Conservation (phyloP, 2,113 vertebrate species). For the Sciurus niger region DNA sequence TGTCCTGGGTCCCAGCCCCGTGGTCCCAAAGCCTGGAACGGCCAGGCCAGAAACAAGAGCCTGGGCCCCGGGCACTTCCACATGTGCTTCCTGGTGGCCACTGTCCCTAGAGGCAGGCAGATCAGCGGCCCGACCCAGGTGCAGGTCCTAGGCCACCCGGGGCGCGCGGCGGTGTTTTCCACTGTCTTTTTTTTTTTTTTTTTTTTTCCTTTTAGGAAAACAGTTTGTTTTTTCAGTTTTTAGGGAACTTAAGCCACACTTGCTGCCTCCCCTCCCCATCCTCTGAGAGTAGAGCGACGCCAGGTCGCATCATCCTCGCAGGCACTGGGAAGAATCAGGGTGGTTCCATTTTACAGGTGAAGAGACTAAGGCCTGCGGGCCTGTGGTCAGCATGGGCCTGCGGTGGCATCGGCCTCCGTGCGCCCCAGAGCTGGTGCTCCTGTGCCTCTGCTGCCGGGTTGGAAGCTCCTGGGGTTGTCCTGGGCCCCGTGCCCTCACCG, state of each 20-base stretch:
- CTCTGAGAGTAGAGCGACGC: not conserved
- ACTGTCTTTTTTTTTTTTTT: not conserved
- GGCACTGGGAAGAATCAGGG: not conserved
- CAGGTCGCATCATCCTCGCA: too few relatives aligned
- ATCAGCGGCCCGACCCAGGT: too few relatives aligned
- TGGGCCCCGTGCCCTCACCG: not conserved
- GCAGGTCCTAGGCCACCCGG: too few relatives aligned
- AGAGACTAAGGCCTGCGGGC: not conserved
- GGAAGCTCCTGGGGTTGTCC: not conserved
- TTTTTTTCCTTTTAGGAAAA: constrained; percentile 65
- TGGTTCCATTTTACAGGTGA: not conserved
- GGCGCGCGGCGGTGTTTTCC: not conserved
- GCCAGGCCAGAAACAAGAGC: too few relatives aligned
- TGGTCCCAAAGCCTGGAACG: not conserved
- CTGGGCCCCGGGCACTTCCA: too few relatives aligned
- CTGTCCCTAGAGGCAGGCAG: too few relatives aligned
- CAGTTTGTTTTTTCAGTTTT: constrained; percentile 78
- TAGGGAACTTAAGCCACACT: constrained; percentile 82
- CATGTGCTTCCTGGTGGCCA: too few relatives aligned
- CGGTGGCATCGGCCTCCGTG: not conserved
- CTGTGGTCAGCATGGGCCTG: not conserved
- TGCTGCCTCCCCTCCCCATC: not conserved
- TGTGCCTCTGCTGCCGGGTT: not conserved
- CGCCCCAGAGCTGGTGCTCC: not conserved
- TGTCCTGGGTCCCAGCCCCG: not conserved